Conservation (phyloP, 2,113 vertebrate species). For the Erinaceus europaeus region DNA sequence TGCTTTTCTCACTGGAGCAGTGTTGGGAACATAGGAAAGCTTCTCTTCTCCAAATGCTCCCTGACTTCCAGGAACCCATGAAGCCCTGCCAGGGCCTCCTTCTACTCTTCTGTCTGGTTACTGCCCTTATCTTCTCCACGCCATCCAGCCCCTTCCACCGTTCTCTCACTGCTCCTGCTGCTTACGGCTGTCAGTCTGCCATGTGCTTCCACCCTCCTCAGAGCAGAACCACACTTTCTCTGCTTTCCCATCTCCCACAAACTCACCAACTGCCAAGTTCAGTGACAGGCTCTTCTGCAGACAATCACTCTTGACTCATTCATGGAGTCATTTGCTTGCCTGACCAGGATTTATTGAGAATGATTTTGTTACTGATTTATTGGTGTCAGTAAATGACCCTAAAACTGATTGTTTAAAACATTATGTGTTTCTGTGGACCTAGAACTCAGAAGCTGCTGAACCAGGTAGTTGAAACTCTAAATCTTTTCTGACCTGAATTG, state of each 20-base stretch:
- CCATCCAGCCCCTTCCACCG: too few relatives aligned
- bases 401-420: not conserved
- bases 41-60: not conserved
- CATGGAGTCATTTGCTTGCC: not conserved
- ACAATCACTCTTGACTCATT: not conserved
- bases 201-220: not conserved
- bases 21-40: not conserved
- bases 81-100: not conserved
- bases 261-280: not conserved
- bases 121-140: not conserved
- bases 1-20: not conserved
- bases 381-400: not conserved
- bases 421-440: not conserved
- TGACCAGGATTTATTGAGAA: not conserved
- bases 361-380: not conserved
- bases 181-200: not conserved
- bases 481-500: not conserved
- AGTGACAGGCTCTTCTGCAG: not conserved
- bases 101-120: too few relatives aligned
- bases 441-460: not conserved
- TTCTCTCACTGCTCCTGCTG: not conserved
- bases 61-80: too few relatives aligned
- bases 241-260: not conserved
- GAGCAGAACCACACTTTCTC: too few relatives aligned
- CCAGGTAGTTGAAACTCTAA: not conserved